Evolutionary conservation across 2,113 vertebrate genomes (phyloP).

Genomic region (Ceyx margarethae): DNA sequence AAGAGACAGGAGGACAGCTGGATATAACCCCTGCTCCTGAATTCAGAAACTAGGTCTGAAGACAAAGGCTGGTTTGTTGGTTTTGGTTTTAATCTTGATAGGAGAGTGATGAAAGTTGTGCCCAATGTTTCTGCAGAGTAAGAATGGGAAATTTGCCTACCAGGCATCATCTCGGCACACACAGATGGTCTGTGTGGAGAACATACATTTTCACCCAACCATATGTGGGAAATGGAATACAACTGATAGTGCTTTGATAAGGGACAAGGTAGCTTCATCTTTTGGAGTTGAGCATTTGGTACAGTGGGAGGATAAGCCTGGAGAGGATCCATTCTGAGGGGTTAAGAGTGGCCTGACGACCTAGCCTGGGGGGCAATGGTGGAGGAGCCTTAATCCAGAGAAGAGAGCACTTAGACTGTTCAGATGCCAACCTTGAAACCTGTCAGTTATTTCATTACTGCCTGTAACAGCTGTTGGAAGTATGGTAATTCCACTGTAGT

Average conservation of each 20-base stretch:
- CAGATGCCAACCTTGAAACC: background rate
- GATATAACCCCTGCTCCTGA: background rate
- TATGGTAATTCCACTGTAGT: background rate
- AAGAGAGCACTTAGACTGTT: background rate
- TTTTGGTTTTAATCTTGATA: background rate
- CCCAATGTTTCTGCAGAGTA: background rate
- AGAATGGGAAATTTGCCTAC: background rate
- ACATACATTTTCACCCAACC: rapidly evolving
- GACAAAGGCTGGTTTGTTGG: background rate
- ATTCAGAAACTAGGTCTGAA: background rate
- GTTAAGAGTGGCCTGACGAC: background rate
- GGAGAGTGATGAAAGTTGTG: background rate
- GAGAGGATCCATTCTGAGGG: rapidly evolving
- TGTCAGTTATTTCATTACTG: background rate
- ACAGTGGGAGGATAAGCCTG: background rate
- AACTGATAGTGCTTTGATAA: background rate
- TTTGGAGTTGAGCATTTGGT: background rate
- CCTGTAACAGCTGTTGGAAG: background rate
- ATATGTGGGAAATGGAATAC: background rate
- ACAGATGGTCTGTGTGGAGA: background rate
- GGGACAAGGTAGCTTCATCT: background rate
- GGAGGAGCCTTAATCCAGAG: background rate
- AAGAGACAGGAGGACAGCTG: background rate
- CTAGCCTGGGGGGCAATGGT: background rate
- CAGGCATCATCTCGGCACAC: background rate